Base-by-base conservation (phyloP, 2,797 vertebrate genomes). In the Dallia pectoralis region DNA sequence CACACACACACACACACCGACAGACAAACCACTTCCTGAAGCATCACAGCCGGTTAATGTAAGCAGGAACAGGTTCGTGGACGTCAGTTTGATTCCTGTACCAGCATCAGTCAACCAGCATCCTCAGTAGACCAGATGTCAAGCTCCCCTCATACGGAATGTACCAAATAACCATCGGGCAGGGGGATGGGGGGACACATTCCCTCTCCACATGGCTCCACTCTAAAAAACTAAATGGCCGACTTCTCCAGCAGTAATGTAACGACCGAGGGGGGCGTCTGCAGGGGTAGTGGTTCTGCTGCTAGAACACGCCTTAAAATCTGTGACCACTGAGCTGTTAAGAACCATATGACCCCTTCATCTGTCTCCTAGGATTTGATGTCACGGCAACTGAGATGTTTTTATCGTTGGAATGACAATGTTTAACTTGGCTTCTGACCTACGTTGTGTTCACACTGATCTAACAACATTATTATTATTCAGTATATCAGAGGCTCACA, bases 231-330 rank as follows among this genome's bases (percentile, higher is more conserved):
- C 64, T 14, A 44, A 36, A 66, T 67, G 65, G 36, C 32, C 44
- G 65, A n/a, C 65, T n/a, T 14, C 53, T 22, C 8, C 14, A 11
- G 9, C 11, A n/a, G n/a, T 67, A 44, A 67, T n/a, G n/a, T 22
- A 11, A 25, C 22, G 53, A 7, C 3, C 33, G 3, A 36, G 33
- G 3, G 33, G 33, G 40, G 3, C 1, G 40, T n/a, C n/a, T n/a
- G n/a, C n/a, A n/a, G 40, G 40, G 40, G 40, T n/a, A 67, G 36
- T 15, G 65, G 36, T 47, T 67, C 65, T 67, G 65, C 65, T 67
- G 65, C 36, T 25, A 40, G 65, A 40, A 25, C 11, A 1, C 36
- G 12, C 19, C n/a, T 19, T 22, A 12, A 36, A n/a, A 44, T 27
- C 32, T 25, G 65, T 33, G 63, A 36, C 14, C 29, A 18, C 5